phyloP scores from a whole-genome alignment of 2,113 vertebrate genomes.

The Nestor notabilis region DNA sequence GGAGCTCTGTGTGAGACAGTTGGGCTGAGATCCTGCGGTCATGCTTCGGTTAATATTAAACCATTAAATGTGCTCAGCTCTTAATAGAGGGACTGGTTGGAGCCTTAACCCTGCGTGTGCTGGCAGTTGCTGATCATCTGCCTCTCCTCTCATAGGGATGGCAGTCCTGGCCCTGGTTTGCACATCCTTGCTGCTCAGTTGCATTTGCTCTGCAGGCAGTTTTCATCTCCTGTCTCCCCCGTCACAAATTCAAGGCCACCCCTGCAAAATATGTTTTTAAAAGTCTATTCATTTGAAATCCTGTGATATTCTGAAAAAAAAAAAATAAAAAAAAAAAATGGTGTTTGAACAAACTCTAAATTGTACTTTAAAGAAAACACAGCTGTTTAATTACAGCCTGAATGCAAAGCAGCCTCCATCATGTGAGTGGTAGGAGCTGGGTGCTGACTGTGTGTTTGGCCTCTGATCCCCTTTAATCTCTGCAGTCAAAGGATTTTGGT shows the following conservation, averaged over 20 bases:
- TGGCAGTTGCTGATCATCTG: background rate
- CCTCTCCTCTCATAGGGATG: background rate
- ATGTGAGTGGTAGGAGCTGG: constrained; percentile 35
- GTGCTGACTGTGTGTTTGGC: constrained; percentile 59
- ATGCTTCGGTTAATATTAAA: constrained; percentile 59
- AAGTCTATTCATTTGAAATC: background rate
- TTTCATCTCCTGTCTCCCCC: background rate
- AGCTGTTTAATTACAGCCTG: constrained; percentile 56
- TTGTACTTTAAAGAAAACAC: constrained; percentile 51
- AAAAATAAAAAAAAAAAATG: background rate
- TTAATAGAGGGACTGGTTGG: background rate
- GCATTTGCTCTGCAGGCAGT: background rate
- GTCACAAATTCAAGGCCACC: background rate
- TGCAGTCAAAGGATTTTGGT: constrained; percentile 50
- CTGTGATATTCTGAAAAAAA: background rate
- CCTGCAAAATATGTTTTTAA: background rate
- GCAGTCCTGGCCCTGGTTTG: background rate
- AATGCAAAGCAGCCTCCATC: constrained; percentile 24
- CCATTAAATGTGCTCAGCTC: constrained; percentile 35
- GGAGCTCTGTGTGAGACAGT: background rate
- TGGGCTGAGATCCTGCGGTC: constrained; percentile 19
- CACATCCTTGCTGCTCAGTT: accelerated
- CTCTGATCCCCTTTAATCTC: constrained; percentile 62
- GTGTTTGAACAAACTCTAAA: constrained; percentile 33
- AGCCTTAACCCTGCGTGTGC: constrained; percentile 30